Percentiles rank a stretch among this genome's conserved stretches.
Conservation (phyloP, 64 coral and sea anemone genomes). For the Montipora capricornis region DNA sequence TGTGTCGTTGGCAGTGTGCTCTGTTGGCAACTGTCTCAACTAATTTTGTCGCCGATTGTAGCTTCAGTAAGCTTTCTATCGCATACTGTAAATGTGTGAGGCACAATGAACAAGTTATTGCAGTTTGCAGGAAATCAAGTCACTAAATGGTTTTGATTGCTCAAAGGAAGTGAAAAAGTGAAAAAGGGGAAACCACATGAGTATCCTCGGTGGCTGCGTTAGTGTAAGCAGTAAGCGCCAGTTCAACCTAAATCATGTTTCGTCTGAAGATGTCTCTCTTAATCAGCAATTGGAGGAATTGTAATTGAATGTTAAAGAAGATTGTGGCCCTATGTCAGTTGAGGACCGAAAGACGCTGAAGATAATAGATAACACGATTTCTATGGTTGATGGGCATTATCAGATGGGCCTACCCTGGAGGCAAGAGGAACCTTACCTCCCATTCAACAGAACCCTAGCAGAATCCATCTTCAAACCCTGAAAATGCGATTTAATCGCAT, state of each 20-base stretch:
- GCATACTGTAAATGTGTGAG: too few species aligned
- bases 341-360: constrained; percentile 33
- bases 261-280: neutral
- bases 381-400: neutral
- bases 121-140: too few species aligned
- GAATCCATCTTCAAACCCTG: neutral
- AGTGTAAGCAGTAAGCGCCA: neutral
- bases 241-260: constrained; percentile 10
- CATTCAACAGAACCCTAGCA: too few species aligned
- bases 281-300: constrained; percentile 37
- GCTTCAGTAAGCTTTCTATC: too few species aligned
- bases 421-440: too few species aligned
- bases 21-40: too few species aligned
- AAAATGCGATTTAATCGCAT: constrained; percentile 7
- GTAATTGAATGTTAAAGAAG: neutral
- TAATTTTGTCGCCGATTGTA: too few species aligned
- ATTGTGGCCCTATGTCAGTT: neutral
- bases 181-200: constrained; percentile 35
- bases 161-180: neutral
- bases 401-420: too few species aligned
- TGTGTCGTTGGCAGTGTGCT: too few species aligned
- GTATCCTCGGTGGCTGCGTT: constrained; percentile 27
- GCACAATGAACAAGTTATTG: too few species aligned
- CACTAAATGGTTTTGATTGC: too few species aligned
- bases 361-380: neutral